Conservation (phyloP, 2,113 vertebrate genomes). For the Oreochromis tanganicae region DNA sequence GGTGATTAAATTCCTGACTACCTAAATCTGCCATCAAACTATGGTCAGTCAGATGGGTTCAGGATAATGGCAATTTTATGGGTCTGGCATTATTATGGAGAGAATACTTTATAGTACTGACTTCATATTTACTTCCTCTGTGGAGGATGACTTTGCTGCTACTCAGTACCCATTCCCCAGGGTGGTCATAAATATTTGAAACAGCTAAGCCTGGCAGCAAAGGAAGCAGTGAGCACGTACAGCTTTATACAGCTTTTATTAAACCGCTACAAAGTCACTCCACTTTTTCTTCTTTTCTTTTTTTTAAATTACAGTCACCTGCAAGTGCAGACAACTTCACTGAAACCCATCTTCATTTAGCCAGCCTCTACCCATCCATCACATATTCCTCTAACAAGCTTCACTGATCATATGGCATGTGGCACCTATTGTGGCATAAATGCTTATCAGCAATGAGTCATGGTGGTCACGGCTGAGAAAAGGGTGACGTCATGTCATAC, state of each 20-base stretch:
- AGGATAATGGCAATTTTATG: background rate
- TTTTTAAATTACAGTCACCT: background rate
- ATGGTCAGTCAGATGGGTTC: background rate
- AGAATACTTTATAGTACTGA: background rate
- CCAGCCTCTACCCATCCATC: background rate
- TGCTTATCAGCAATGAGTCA: slow-evolving; percentile 24
- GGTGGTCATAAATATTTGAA: background rate
- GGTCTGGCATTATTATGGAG: background rate
- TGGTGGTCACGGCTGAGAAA: background rate
- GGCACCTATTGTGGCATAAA: slow-evolving; percentile 20
- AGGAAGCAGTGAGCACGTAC: background rate
- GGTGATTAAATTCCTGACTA: slow-evolving; percentile 2
- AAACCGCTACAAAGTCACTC: background rate
- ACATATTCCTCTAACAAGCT: background rate
- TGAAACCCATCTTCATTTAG: background rate
- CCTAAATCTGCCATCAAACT: background rate
- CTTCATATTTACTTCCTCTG: background rate
- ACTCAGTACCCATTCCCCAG: background rate
- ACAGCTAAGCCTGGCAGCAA: background rate
- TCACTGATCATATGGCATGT: slow-evolving; percentile 8
- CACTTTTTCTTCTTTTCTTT: background rate
- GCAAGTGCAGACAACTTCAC: background rate
- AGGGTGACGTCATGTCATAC: slow-evolving; percentile 72
- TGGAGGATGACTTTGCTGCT: background rate
- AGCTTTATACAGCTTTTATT: background rate